Evolutionary conservation across 1,140 invertebrate genomes (phyloP), one percentile per base, ranked within the genome.

Genomic region (Zaprionus africanus): DNA sequence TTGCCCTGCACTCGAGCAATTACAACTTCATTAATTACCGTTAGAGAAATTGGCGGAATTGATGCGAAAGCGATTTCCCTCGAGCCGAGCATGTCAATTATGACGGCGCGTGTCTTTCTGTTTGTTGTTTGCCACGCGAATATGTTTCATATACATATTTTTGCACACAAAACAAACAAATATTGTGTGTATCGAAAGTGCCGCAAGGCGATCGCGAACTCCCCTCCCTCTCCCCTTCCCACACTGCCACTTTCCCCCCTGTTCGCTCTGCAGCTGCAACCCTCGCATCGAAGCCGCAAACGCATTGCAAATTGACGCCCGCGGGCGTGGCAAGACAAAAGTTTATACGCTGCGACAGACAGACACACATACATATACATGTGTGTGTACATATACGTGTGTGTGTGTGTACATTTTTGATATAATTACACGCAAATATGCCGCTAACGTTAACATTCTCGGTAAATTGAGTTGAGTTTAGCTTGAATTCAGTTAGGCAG

Each of bases 391-490:
- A 31, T 13, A 5, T 31, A 7, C 24, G 17, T 19, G 7, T 22
- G 34, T 28, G 34, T 53, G 46, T 56, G 31, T 65, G 73, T 76
- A 66, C 63, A 80, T 76, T 78, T 87, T 78, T 80, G 73, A 87
- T 81, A 87, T 73, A 87, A 87, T 87, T 88, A 87, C 84, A 87
- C 79, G 78, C 81, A 87, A 87, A 87, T 88, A 87, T 72, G 83
- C 83, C 81, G 83, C 72, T 69, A 78, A 83, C 81, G 79, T 76
- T 79, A 67, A 87, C 82, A 82, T 79, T 63, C 67, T 56, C 76
- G 68, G 74, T 46, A 87, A 86, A 87, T 87, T 87, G 84, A 88
- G 81, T 83, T 87, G 84, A 88, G 81, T 81, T 80, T 66, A 63
- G 62, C 26, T 17, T 24, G 60, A 56, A 53, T 43, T 34, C 28